Evolutionary conservation across 2,797 vertebrate species (phyloP).

Genomic region (Austrolebias charrua): DNA sequence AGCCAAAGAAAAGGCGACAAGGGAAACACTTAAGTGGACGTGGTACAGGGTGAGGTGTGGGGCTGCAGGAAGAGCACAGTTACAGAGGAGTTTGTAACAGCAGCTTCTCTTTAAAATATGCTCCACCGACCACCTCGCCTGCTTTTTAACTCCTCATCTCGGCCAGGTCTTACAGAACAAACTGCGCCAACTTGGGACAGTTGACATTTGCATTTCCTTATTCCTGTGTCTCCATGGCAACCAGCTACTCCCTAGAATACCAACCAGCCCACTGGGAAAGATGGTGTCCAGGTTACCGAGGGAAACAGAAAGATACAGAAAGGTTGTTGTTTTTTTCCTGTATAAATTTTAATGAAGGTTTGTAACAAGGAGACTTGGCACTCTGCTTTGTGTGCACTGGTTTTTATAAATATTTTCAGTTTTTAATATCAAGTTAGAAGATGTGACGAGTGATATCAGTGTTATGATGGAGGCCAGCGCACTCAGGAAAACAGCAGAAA

Average conservation of each 20-base stretch:
- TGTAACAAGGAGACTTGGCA: background rate
- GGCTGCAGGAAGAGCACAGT: slow-evolving; percentile 14
- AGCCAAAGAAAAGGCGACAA: slow-evolving; percentile 31
- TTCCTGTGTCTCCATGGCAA: slow-evolving; percentile 73
- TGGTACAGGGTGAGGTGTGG: background rate
- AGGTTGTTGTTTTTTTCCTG: slow-evolving; percentile 22
- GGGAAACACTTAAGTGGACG: slow-evolving; percentile 20
- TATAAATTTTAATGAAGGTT: slow-evolving; percentile 23
- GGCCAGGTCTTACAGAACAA: slow-evolving; percentile 53
- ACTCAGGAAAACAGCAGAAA: slow-evolving; percentile 18
- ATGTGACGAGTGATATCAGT: slow-evolving; percentile 39
- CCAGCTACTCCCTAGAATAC: slow-evolving; percentile 75
- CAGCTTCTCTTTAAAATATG: slow-evolving; percentile 27
- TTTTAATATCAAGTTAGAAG: slow-evolving; percentile 44
- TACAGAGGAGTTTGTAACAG: slow-evolving; percentile 4
- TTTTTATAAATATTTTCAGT: slow-evolving; percentile 3
- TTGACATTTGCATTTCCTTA: slow-evolving; percentile 78
- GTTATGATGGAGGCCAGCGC: slow-evolving; percentile 35
- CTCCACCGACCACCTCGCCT: slow-evolving; percentile 41
- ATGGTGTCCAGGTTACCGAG: slow-evolving; percentile 53
- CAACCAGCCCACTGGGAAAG: slow-evolving; percentile 66
- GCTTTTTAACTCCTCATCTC: slow-evolving; percentile 54
- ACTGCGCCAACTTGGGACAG: slow-evolving; percentile 69
- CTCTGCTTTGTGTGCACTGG: background rate
- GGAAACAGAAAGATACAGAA: slow-evolving; percentile 51